Base-by-base conservation (phyloP, 2,113 vertebrate species). In the Erythrocercus mccallii region DNA sequence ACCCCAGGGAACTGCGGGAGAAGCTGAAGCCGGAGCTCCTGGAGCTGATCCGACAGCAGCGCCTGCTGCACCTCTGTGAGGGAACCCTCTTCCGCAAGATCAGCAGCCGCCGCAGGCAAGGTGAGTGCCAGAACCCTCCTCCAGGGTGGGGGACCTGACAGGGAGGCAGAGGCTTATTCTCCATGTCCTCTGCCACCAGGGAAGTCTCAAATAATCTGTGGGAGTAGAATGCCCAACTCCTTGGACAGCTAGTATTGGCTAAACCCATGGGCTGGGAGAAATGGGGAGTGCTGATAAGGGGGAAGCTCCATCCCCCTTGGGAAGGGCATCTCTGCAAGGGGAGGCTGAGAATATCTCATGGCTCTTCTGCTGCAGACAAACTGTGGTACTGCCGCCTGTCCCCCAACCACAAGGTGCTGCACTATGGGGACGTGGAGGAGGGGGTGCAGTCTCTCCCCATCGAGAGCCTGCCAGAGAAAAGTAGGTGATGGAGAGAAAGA, bases 351-450 rank as follows among this genome's bases (percentile, higher is more conserved):
- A 1, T 33, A 33, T 51, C 37, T 65, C 1, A 2, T 1, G 17
- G 60, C 31, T 66, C 23, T 60, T 78, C 61, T 81, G 50, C 72
- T 82, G 51, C 93, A 99, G 99, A 99, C 96, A 99, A 99, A 92
- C 97, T 99, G 86, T 99, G 99, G 99, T 99, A 99, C 97, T 99
- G 99, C 83, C 99, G 99, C 61, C 95, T 99, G 83, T 99, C 99
- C 1, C 99, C 99, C 61, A 99, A 99, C 96, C 99, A 99, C 97
- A 99, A 99, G 96, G 98, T 99, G 89, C 98, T 99, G 86, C 99
- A 99, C 97, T 99, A 99, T 1, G 99, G 99, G 20, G 99, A 99
- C 0, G 97, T 99, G 88, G 99, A 99, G 31, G 99, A 99, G 31
- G 98, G 98, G 12, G 68, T 85, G 1, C 94, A 97, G 7, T 98